These are phyloP conservation scores for Lycocorax pyrrhopterus DNA, from an alignment of 2,113 vertebrate genomes.

Conservation along the genomic window DNA sequence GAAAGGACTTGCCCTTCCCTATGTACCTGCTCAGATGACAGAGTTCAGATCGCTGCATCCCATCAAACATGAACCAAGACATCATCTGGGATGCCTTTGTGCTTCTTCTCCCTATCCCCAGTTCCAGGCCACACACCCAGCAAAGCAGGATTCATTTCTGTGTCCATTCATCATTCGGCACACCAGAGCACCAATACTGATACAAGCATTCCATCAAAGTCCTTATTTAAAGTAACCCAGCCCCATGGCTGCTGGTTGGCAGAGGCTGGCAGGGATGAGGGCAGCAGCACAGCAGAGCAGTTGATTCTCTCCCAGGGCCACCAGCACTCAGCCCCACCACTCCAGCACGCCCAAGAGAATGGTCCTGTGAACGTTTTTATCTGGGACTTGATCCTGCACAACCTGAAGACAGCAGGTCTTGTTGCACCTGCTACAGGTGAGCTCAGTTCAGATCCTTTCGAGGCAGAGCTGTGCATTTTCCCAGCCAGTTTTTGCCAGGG, in stretches of 20 bases:
- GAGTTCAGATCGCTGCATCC: background rate
- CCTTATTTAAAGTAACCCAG: rapidly evolving
- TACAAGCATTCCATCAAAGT: background rate
- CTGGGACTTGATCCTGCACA: background rate
- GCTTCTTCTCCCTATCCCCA: background rate
- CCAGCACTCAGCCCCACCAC: background rate
- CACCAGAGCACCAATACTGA: background rate
- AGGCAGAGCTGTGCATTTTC: background rate
- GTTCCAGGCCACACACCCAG: background rate
- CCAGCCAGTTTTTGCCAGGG: background rate
- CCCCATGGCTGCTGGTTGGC: background rate
- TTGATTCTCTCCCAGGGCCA: background rate
- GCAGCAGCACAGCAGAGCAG: background rate
- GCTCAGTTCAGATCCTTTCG: rapidly evolving
- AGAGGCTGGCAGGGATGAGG: background rate
- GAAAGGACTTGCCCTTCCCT: background rate
- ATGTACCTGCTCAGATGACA: rapidly evolving
- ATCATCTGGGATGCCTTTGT: background rate
- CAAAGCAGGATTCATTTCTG: background rate
- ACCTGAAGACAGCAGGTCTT: background rate
- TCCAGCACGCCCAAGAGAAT: rapidly evolving
- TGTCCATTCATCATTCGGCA: background rate
- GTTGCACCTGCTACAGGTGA: rapidly evolving
- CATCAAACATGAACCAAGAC: background rate
- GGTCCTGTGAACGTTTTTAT: background rate